Conservation (phyloP, 2,888 invertebrate species). For the Orchestes rusci region DNA sequence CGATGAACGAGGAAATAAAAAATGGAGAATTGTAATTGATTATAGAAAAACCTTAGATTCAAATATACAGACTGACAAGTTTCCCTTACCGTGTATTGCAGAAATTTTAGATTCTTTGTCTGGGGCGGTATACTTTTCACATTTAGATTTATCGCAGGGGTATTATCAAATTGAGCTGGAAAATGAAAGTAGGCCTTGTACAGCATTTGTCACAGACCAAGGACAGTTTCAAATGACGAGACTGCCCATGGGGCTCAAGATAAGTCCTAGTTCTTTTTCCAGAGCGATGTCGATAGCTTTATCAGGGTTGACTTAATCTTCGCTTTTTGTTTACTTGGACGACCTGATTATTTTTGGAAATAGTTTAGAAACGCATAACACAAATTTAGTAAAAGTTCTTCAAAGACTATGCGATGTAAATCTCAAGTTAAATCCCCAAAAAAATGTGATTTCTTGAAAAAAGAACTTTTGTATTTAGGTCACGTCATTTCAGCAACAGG, state of each 20-base stretch:
- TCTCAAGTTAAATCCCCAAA: conserved; percentile 10
- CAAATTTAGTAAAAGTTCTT: conserved; percentile 13
- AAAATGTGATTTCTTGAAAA: conserved; percentile 15
- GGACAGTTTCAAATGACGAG: conserved; percentile 30
- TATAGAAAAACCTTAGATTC: conserved; percentile 13
- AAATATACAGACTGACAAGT: conserved; percentile 15
- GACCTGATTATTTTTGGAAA: conserved; percentile 27
- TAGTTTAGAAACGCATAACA: conserved; percentile 24
- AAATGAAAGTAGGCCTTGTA: conserved; percentile 22
- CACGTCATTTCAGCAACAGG: neutral
- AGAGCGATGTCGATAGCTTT: conserved; percentile 29
- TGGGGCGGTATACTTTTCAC: conserved; percentile 9
- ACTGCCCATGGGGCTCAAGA: conserved; percentile 31
- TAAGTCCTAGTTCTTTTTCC: conserved; percentile 28
- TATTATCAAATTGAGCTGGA: conserved; percentile 31
- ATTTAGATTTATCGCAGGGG: conserved; percentile 24
- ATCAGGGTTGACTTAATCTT: conserved; percentile 25
- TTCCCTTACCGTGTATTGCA: conserved; percentile 25
- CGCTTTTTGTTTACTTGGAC: conserved; percentile 18
- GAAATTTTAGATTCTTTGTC: conserved; percentile 31
- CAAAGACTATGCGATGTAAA: conserved; percentile 13
- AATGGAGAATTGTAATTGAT: conserved; percentile 25
- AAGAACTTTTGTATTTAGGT: conserved; percentile 1
- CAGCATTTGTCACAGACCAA: conserved; percentile 28
- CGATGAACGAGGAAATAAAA: conserved; percentile 21